Conservation (phyloP, 2,113 vertebrate species). For the Fulmarus glacialis region DNA sequence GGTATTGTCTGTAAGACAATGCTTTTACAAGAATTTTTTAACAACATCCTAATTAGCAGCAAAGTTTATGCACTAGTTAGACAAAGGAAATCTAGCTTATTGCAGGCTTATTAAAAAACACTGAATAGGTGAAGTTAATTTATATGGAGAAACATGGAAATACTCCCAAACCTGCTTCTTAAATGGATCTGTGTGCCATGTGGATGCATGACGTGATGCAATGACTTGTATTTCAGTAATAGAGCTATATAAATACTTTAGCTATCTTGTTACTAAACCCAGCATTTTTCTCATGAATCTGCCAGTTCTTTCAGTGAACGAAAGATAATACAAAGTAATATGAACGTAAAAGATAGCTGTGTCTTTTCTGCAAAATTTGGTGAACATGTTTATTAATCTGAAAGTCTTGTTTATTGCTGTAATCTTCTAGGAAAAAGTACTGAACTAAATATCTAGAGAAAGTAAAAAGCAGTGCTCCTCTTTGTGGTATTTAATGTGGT, state of each 20-base stretch:
- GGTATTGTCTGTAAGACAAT: not conserved
- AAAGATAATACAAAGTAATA: not conserved
- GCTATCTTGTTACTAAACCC: not conserved
- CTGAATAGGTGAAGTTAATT: not conserved
- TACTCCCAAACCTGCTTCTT: not conserved
- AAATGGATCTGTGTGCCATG: not conserved
- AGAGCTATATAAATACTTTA: not conserved
- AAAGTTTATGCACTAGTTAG: not conserved
- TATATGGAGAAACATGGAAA: not conserved
- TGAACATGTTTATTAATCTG: slow-evolving; percentile 5
- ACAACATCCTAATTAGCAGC: not conserved
- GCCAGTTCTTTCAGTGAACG: not conserved
- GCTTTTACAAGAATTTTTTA: not conserved
- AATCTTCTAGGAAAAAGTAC: slow-evolving; percentile 57
- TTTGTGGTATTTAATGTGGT: slow-evolving; percentile 58
- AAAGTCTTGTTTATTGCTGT: slow-evolving; percentile 45
- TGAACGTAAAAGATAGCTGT: not conserved
- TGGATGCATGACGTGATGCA: not conserved
- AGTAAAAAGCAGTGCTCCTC: slow-evolving; percentile 28
- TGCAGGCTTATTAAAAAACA: not conserved
- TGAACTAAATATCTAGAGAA: slow-evolving; percentile 33
- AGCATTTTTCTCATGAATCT: not conserved
- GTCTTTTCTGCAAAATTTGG: not conserved
- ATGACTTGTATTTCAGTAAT: not conserved
- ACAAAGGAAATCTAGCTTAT: not conserved